These are phyloP conservation scores for Perognathus longimembris DNA, from an alignment of 2,113 vertebrate genomes.

Conservation along the genomic window DNA sequence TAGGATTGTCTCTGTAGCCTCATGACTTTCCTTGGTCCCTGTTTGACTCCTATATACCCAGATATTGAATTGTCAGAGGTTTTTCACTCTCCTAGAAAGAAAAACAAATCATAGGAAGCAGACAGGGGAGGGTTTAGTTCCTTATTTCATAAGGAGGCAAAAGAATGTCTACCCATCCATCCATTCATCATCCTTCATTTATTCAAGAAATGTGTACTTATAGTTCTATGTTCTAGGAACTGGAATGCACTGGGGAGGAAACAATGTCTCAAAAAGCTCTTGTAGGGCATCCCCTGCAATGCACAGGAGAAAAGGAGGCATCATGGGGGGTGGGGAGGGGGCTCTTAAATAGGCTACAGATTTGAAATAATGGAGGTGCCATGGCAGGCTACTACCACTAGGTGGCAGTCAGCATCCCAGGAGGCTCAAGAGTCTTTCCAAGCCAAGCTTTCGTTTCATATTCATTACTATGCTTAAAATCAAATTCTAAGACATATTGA, in stretches of 20 bases:
- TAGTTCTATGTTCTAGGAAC: not conserved
- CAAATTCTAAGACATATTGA: conserved; percentile 81
- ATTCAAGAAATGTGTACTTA: conserved; percentile 15
- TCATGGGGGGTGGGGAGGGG: not conserved
- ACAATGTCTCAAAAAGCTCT: not conserved
- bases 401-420: conserved; percentile 57
- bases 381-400: conserved; percentile 46
- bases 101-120: not conserved
- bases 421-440: not conserved
- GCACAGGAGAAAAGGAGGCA: not conserved
- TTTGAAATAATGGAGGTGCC: not conserved
- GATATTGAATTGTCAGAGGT: too few species aligned
- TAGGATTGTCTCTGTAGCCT: not conserved
- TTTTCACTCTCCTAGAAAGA: not conserved
- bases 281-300: not conserved
- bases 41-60: not conserved
- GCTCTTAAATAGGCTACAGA: not conserved
- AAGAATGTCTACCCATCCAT: not conserved
- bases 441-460: conserved; percentile 68
- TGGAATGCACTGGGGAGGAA: not conserved
- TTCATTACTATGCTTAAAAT: conserved; percentile 84
- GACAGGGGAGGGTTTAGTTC: not conserved
- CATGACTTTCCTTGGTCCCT: not conserved
- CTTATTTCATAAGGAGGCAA: not conserved
- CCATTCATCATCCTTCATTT: not conserved